phyloP scores from a whole-genome alignment of 2,113 vertebrate genomes.

The Bubo scandiacus region DNA sequence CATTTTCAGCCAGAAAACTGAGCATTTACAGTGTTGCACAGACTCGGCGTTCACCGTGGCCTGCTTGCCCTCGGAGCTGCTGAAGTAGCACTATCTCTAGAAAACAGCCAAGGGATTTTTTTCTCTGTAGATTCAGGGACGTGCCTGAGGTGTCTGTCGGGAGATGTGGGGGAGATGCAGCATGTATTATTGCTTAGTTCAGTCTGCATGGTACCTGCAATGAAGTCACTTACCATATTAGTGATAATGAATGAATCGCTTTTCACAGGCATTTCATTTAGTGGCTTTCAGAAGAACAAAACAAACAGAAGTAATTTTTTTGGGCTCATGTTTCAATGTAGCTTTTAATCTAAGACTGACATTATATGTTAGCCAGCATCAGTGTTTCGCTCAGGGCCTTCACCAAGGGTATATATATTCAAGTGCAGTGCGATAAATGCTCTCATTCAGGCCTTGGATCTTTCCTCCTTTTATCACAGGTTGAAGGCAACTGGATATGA shows the following conservation, averaged over 20 bases:
- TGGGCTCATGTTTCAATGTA: not conserved
- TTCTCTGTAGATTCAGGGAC: not conserved
- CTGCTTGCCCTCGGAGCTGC: not conserved
- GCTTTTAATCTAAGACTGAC: not conserved
- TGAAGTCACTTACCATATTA: not conserved
- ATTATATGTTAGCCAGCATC: not conserved
- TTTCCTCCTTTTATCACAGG: not conserved
- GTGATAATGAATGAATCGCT: not conserved
- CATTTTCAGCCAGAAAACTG: not conserved
- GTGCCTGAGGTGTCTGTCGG: not conserved
- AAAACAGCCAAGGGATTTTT: not conserved
- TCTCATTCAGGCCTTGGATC: not conserved
- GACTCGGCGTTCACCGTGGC: fast-evolving
- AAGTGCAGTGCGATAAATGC: fast-evolving
- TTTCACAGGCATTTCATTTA: not conserved
- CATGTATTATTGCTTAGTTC: not conserved
- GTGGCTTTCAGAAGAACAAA: not conserved
- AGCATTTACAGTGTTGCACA: not conserved
- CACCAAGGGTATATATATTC: not conserved
- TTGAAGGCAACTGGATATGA: not conserved
- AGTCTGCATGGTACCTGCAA: not conserved
- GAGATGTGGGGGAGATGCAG: not conserved
- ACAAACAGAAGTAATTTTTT: not conserved
- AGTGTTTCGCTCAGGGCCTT: not conserved
- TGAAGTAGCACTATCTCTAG: not conserved